phyloP scores from a whole-genome alignment of 2,113 vertebrate species.

The Mesocricetus auratus region DNA sequence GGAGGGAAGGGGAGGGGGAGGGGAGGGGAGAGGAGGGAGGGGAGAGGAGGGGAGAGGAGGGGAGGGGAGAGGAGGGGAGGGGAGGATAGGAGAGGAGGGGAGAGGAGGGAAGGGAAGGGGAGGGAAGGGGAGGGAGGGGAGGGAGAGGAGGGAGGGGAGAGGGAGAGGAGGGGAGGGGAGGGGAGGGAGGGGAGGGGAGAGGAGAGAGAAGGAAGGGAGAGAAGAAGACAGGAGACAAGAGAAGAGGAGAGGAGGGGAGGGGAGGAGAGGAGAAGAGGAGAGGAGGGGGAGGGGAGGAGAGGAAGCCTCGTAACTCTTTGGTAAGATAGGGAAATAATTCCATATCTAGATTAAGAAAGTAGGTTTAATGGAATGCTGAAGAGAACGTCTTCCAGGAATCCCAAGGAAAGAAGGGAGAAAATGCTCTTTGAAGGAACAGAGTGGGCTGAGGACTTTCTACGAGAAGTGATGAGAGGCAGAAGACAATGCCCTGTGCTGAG shows the following conservation, averaged over 20 bases:
- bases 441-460: background rate
- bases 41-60: fast-evolving
- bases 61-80: too few relatives aligned
- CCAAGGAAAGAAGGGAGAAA: background rate
- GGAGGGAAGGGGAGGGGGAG: fast-evolving
- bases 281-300: fast-evolving
- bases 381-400: background rate
- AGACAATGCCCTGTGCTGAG: background rate
- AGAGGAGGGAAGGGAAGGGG: fast-evolving
- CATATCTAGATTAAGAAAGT: background rate
- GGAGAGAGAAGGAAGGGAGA: fast-evolving
- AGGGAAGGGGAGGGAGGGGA: fast-evolving
- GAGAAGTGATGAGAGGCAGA: too few relatives aligned
- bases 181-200: fast-evolving
- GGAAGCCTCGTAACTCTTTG: background rate
- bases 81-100: background rate
- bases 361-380: background rate
- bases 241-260: too few relatives aligned
- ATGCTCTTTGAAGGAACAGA: background rate
- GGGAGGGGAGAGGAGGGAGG: fast-evolving
- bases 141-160: too few relatives aligned
- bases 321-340: background rate
- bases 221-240: fast-evolving
- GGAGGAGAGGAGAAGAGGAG: too few relatives aligned
- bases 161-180: too few relatives aligned